phyloP scores from a whole-genome alignment of 2,113 vertebrate genomes.

The Eretmochelys imbricata region DNA sequence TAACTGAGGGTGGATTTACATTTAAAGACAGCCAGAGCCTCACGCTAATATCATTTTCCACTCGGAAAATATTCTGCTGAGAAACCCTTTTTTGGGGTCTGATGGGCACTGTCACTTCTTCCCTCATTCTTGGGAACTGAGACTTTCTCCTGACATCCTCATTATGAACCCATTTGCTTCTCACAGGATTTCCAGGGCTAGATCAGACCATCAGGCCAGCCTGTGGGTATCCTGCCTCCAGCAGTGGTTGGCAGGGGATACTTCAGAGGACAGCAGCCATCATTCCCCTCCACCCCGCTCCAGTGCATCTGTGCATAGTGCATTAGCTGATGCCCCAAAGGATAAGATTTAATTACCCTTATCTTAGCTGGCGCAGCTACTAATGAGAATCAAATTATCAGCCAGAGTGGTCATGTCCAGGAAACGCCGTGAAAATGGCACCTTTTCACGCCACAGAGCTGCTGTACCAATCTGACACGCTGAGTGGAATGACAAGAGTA shows the following conservation, averaged over 20 bases:
- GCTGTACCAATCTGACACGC: background rate
- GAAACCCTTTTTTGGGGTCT: background rate
- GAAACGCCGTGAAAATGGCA: background rate
- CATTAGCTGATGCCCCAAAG: slow-evolving; percentile 65
- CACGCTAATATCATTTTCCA: background rate
- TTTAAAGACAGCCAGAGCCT: background rate
- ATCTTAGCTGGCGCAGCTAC: slow-evolving; percentile 61
- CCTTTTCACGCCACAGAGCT: background rate
- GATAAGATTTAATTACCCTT: slow-evolving; percentile 71
- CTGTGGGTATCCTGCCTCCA: background rate
- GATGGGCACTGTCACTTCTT: background rate
- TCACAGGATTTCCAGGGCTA: background rate
- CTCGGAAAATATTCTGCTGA: background rate
- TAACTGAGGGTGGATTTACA: background rate
- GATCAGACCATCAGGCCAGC: background rate
- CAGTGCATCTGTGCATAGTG: background rate
- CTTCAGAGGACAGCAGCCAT: fast-evolving
- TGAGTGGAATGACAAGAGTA: background rate
- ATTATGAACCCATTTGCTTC: background rate
- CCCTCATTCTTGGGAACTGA: fast-evolving
- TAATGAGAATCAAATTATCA: slow-evolving; percentile 72
- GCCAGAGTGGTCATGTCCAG: slow-evolving; percentile 50
- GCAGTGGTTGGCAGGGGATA: fast-evolving
- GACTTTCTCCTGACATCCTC: background rate
- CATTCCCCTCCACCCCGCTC: background rate